Percentiles rank a stretch among this genome's conserved stretches.
Conservation (phyloP, 2,797 vertebrate genomes). For the Perodicticus potto region DNA sequence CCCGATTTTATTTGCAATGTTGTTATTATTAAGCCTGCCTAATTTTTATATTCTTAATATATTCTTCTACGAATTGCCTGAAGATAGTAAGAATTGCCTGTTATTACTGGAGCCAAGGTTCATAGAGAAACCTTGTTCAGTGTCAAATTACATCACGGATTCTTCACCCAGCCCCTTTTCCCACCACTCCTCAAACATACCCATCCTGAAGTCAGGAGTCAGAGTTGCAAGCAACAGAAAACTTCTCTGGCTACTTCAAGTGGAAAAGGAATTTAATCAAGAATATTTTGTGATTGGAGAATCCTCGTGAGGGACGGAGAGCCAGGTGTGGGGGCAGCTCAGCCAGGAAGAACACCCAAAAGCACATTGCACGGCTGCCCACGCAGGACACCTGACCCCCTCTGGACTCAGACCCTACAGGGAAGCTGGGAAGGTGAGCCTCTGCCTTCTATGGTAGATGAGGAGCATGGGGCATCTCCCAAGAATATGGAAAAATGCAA, state of each 20-base stretch:
- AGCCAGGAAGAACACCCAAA: background rate
- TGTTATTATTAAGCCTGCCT: background rate
- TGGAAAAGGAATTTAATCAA: background rate
- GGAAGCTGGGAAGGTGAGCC: background rate
- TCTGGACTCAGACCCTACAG: background rate
- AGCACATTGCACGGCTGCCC: rapidly evolving
- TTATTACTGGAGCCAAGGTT: background rate
- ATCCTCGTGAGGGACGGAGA: background rate
- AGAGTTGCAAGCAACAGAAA: background rate
- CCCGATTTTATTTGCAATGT: constrained; percentile 15
- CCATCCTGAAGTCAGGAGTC: background rate
- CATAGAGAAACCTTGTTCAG: background rate
- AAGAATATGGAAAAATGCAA: background rate
- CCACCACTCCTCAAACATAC: too few relatives aligned
- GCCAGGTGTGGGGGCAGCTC: background rate
- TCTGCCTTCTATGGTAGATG: background rate
- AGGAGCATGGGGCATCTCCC: rapidly evolving
- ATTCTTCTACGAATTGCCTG: background rate
- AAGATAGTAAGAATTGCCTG: background rate
- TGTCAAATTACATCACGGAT: background rate
- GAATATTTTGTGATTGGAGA: background rate
- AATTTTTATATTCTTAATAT: constrained; percentile 13
- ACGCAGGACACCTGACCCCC: rapidly evolving
- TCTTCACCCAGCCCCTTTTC: background rate
- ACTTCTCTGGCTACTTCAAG: background rate